These are phyloP conservation scores for Schizotus pectinicornis DNA, from an alignment of 2,888 invertebrate genomes.

Conservation along the genomic window DNA sequence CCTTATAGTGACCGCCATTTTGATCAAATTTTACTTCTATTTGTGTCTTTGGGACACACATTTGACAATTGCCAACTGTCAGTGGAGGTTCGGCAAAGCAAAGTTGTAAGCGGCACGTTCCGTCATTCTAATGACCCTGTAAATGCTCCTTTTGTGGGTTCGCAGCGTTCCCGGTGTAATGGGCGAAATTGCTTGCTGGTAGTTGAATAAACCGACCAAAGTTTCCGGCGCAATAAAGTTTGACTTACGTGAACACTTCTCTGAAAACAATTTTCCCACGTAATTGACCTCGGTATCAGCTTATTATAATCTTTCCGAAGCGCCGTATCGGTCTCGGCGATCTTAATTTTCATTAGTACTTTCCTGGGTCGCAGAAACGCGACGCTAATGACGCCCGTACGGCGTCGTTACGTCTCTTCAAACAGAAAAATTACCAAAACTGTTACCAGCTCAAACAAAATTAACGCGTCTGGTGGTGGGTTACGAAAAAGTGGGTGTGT, in stretches of 20 bases:
- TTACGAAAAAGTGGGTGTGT: slow-evolving; percentile 38
- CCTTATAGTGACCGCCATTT: too few relatives aligned
- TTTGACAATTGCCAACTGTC: too few relatives aligned
- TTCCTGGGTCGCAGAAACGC: slow-evolving; percentile 9
- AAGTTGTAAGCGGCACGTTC: too few relatives aligned
- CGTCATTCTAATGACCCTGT: too few relatives aligned
- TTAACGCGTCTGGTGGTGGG: too few relatives aligned
- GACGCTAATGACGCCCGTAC: slow-evolving; percentile 13
- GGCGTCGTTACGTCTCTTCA: not conserved
- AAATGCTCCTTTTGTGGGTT: too few relatives aligned
- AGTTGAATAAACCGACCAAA: not conserved
- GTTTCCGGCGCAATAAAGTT: too few relatives aligned
- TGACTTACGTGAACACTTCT: not conserved
- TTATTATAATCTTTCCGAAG: slow-evolving; percentile 11
- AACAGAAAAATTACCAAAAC: slow-evolving; percentile 10
- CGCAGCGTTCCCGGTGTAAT: too few relatives aligned
- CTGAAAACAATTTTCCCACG: not conserved
- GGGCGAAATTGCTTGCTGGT: too few relatives aligned
- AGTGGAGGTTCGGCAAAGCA: too few relatives aligned
- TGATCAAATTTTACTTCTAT: too few relatives aligned
- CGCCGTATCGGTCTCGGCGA: slow-evolving; percentile 2
- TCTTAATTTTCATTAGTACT: slow-evolving; percentile 23
- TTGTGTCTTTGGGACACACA: too few relatives aligned
- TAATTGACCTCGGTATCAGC: slow-evolving; percentile 9
- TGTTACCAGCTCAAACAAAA: slow-evolving; percentile 16